phyloP scores from a whole-genome alignment of 2,797 vertebrate genomes.

The Strix occidentalis region DNA sequence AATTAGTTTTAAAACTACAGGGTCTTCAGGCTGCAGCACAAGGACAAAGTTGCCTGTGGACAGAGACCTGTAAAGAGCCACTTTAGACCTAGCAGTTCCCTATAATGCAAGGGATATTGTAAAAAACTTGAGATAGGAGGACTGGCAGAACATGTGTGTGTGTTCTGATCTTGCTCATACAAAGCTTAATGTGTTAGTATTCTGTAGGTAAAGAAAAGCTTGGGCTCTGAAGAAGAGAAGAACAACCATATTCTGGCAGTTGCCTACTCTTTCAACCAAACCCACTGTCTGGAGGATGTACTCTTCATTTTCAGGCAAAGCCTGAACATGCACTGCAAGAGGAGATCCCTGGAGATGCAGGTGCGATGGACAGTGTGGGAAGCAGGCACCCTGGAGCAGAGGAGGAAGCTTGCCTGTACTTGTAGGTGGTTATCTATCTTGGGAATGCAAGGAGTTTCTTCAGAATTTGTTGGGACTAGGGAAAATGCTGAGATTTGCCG shows the following conservation, averaged over 20 bases:
- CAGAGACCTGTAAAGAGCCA: background rate
- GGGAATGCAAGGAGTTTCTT: background rate
- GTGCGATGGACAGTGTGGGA: accelerated
- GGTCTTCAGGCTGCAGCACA: background rate
- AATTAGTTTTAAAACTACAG: background rate
- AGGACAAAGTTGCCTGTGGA: background rate
- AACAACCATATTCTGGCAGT: background rate
- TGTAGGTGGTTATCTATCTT: background rate
- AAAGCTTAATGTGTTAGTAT: background rate
- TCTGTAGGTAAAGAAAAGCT: background rate
- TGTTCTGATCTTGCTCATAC: background rate
- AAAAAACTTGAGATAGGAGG: background rate
- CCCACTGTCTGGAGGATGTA: background rate
- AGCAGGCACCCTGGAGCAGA: background rate
- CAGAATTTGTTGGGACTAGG: background rate
- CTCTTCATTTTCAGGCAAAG: background rate
- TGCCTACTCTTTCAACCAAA: background rate
- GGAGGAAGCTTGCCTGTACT: background rate
- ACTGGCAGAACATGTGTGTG: background rate
- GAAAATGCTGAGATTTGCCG: background rate
- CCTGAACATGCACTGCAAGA: background rate
- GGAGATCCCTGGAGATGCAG: background rate
- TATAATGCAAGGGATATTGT: background rate
- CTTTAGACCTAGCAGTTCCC: background rate
- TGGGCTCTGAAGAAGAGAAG: background rate